A percentile compares a stretch with the other conserved stretches of the same genome.
Evolutionary conservation across 2,113 vertebrate genomes (phyloP).

Genomic region (Corvus moneduloides): DNA sequence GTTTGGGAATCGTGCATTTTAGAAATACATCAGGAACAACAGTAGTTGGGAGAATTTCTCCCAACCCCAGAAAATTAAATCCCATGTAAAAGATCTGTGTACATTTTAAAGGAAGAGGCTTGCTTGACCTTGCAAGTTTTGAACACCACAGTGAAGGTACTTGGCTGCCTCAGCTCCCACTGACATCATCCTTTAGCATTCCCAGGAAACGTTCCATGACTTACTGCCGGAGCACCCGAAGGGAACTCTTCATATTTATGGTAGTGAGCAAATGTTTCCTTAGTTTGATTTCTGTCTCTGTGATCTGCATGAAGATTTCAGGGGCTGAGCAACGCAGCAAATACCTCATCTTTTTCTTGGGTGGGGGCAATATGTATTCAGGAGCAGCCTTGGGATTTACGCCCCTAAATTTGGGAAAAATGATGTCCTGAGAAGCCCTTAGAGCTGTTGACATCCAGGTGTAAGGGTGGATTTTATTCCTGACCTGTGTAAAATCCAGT

Average conservation of each 20-base stretch:
- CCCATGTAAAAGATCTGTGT: not conserved
- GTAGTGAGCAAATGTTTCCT: slow-evolving; percentile 11
- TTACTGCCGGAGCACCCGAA: not conserved
- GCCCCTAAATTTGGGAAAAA: not conserved
- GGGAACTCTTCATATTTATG: not conserved
- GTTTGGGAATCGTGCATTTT: not conserved
- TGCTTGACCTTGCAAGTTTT: slow-evolving; percentile 19
- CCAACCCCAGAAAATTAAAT: not conserved
- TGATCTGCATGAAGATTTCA: not conserved
- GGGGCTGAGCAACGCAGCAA: not conserved
- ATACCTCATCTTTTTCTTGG: not conserved
- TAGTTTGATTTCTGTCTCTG: slow-evolving; percentile 16
- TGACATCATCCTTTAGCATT: slow-evolving; percentile 14
- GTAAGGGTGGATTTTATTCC: not conserved
- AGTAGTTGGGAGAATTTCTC: not conserved
- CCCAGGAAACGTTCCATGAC: slow-evolving; percentile 4
- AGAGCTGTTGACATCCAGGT: not conserved
- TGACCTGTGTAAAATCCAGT: not conserved
- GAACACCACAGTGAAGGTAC: not conserved
- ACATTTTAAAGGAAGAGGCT: not conserved
- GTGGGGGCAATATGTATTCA: not conserved
- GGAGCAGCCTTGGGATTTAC: not conserved
- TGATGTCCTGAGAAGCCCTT: not conserved
- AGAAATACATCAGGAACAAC: not conserved
- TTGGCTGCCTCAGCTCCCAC: not conserved